Base-by-base conservation (phyloP, 2,113 vertebrate genomes). In the Malurus melanocephalus region DNA sequence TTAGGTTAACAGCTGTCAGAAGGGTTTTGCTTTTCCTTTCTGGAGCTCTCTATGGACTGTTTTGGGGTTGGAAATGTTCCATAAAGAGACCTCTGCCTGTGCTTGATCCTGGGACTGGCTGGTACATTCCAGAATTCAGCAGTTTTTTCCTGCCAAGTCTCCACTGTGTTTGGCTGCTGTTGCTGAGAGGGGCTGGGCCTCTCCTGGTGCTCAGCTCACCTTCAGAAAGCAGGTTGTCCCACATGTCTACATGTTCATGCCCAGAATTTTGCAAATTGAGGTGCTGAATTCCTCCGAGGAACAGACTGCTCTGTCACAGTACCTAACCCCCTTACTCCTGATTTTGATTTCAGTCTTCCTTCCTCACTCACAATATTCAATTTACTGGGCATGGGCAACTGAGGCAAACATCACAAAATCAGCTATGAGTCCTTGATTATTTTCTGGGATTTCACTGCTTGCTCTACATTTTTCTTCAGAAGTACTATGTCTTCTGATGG, bases 371-470 rank as follows among this genome's bases (percentile, higher is more conserved):
- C 53, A 43, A 10, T 45, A 10, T 28, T 59, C 65, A 68, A 79
- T 48, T 26, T 76, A 11, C 40, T 59, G 26, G 74, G 57, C 18
- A 10, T 17, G 2, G 20, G 26, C 42, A 68, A 51, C 62, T 46
- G 33, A 73, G 51, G 48, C 23, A 74, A 65, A 48, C 67, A 71
- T 52, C 56, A 51, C 43, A 59, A 89, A 77, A 40, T 66, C 4
- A 7, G 23, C 43, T 45, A 4, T 3, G 8, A 21, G 18, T 82
- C 26, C 56, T 74, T 80, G 53, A 32, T 74, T 67, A 27, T 60
- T 52, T 88, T 52, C 43, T 53, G 33, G n/a, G 28, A 57, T 83
- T 71, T 86, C 80, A 73, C 28, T 84, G 55, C 81, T 89, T 75
- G 33, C 33, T 88, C 22, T 68, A 60, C 9, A 3, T 89, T 71